A percentile compares a stretch with the other conserved stretches of the same genome.
Evolutionary conservation across 1,140 invertebrate genomes (phyloP).

Genomic region (Drosophila repleta): DNA sequence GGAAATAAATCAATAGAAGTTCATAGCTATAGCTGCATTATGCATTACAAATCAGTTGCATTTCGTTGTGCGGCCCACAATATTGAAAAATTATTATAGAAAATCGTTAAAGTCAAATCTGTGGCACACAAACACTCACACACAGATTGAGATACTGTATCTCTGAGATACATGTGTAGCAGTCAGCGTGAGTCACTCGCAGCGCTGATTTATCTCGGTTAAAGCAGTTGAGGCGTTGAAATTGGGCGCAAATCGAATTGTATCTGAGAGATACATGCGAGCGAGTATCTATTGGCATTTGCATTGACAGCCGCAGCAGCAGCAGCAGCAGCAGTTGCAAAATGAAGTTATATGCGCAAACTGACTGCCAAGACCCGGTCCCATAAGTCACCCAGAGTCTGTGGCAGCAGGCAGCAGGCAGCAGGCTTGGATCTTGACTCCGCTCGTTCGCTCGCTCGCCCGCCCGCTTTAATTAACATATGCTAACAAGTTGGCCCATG

Average conservation of each 20-base stretch:
- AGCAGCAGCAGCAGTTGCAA: slow-evolving; percentile 39
- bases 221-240: slow-evolving; percentile 78
- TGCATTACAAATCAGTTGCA: slow-evolving; percentile 51
- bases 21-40: slow-evolving; percentile 38
- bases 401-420: slow-evolving; percentile 73
- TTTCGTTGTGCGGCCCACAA: slow-evolving; percentile 34
- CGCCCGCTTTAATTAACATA: slow-evolving; percentile 81
- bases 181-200: slow-evolving; percentile 68
- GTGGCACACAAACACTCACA: slow-evolving; percentile 45
- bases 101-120: slow-evolving; percentile 45
- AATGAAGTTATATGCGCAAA: slow-evolving; percentile 66
- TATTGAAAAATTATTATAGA: slow-evolving; percentile 78
- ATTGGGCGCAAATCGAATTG: slow-evolving; percentile 80
- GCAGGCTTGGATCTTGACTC: slow-evolving; percentile 43
- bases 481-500: slow-evolving; percentile 78
- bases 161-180: slow-evolving; percentile 64
- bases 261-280: slow-evolving; percentile 37
- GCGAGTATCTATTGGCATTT: slow-evolving; percentile 65
- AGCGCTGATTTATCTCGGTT: slow-evolving; percentile 56
- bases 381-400: slow-evolving; percentile 68
- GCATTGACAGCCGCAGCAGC: slow-evolving; percentile 42
- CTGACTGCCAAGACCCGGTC: slow-evolving; percentile 62
- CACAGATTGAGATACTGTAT: slow-evolving; percentile 23
- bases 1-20: slow-evolving; percentile 56
- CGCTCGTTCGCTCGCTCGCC: slow-evolving; percentile 18